A percentile compares a stretch with the other conserved stretches of the same genome.
These are phyloP conservation scores for Drosophila pruinosa DNA, from an alignment of 1,140 invertebrate genomes.

Conservation along the genomic window DNA sequence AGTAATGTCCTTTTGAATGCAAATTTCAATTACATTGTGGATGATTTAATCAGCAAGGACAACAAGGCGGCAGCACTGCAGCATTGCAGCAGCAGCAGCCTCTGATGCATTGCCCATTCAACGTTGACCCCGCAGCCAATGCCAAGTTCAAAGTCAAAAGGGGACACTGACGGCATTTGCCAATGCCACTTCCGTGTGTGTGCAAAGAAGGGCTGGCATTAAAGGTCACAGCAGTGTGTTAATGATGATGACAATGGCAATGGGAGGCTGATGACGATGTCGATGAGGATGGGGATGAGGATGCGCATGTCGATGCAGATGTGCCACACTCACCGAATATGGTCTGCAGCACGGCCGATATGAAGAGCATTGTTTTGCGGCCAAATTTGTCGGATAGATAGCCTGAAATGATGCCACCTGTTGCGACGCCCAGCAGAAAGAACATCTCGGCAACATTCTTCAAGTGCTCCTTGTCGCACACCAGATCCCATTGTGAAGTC, in stretches of 20 bases:
- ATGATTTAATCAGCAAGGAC: slow-evolving; percentile 77
- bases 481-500: slow-evolving; percentile 87
- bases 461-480: slow-evolving; percentile 86
- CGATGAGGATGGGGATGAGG: not conserved
- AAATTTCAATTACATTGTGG: slow-evolving; percentile 73
- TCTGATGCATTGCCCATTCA: slow-evolving; percentile 30
- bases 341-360: slow-evolving; percentile 88
- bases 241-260: slow-evolving; percentile 10
- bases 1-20: slow-evolving; percentile 68
- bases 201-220: slow-evolving; percentile 15
- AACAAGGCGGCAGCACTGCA: slow-evolving; percentile 37
- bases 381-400: slow-evolving; percentile 90
- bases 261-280: not conserved
- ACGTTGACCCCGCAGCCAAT: slow-evolving; percentile 29
- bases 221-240: slow-evolving; percentile 37
- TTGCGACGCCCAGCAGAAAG: slow-evolving; percentile 87
- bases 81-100: slow-evolving; percentile 20
- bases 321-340: slow-evolving; percentile 84
- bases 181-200: slow-evolving; percentile 55
- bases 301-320: not conserved
- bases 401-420: slow-evolving; percentile 88
- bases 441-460: slow-evolving; percentile 88
- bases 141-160: slow-evolving; percentile 53
- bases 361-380: slow-evolving; percentile 89
- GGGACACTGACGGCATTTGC: slow-evolving; percentile 51